These are phyloP conservation scores for Automeris io DNA, from an alignment of 2,888 invertebrate genomes.

Conservation along the genomic window DNA sequence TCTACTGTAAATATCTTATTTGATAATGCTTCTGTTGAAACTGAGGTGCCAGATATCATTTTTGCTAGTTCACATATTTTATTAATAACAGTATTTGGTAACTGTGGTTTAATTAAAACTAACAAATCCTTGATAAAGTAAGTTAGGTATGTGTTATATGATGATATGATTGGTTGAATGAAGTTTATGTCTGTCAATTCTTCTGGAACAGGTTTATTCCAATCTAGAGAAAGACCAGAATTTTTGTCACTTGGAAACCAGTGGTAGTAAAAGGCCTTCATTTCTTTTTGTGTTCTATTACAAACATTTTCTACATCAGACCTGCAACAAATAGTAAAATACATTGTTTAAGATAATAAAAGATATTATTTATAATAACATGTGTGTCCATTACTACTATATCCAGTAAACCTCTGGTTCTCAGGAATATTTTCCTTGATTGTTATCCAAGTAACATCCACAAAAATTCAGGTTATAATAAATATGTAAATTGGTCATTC, in stretches of 20 bases:
- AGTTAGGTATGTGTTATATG: slow-evolving; percentile 53
- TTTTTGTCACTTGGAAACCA: slow-evolving; percentile 58
- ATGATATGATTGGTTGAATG: slow-evolving; percentile 52
- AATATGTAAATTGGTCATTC: no score
- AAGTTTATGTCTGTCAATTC: slow-evolving; percentile 48
- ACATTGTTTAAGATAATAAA: no score
- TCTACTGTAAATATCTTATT: slow-evolving; percentile 59
- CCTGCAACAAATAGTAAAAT: slow-evolving; percentile 31
- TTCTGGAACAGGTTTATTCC: slow-evolving; percentile 46
- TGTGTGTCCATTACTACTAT: no score
- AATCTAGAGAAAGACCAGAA: slow-evolving; percentile 43
- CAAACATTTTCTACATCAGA: slow-evolving; percentile 20
- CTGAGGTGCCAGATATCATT: slow-evolving; percentile 35
- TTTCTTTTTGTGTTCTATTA: slow-evolving; percentile 40
- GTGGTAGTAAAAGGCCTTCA: slow-evolving; percentile 46
- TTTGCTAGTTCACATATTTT: slow-evolving; percentile 48
- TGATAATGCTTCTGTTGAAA: slow-evolving; percentile 29
- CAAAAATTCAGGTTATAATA: no score
- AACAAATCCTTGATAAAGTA: slow-evolving; percentile 53
- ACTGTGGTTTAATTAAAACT: slow-evolving; percentile 40
- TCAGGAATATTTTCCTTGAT: no score
- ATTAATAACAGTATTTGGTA: slow-evolving; percentile 34
- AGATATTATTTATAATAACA: background rate
- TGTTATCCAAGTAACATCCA: no score
- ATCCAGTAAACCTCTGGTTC: no score